Percentiles rank a stretch among this genome's conserved stretches.
Conservation (phyloP, 2,797 vertebrate species). For the Coracias cyanogaster region DNA sequence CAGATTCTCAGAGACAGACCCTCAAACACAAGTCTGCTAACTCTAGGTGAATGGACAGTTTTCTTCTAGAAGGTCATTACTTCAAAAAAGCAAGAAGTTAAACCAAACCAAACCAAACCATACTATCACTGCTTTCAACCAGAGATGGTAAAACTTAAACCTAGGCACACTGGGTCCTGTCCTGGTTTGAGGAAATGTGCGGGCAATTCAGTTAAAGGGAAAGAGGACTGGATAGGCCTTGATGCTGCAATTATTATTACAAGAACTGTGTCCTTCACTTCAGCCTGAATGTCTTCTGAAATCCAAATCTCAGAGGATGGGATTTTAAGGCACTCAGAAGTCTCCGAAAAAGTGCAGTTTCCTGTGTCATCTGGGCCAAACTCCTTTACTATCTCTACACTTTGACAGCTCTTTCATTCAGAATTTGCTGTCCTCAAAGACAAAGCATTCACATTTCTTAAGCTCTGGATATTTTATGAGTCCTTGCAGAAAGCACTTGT, state of each 20-base stretch:
- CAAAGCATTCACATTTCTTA: not conserved
- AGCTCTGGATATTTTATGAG: not conserved
- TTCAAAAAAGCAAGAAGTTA: not conserved
- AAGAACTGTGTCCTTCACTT: not conserved
- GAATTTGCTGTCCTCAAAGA: not conserved
- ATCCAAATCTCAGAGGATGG: not conserved
- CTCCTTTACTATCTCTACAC: not conserved
- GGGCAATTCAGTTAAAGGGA: not conserved
- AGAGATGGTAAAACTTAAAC: not conserved
- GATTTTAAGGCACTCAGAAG: not conserved
- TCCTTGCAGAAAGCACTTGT: not conserved
- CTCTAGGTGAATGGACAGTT: not conserved
- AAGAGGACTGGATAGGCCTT: not conserved
- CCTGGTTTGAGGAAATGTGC: not conserved
- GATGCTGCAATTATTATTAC: not conserved
- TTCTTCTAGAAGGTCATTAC: not conserved
- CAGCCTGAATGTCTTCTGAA: not conserved
- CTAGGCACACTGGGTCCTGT: fast-evolving
- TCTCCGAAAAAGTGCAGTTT: not conserved
- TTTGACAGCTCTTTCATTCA: not conserved
- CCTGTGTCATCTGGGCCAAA: not conserved
- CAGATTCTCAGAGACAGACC: not conserved
- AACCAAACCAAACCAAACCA: not conserved
- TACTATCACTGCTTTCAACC: not conserved
- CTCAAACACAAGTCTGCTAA: not conserved